Base-by-base conservation (phyloP, 2,888 invertebrate genomes). In the Polietes domitor region DNA sequence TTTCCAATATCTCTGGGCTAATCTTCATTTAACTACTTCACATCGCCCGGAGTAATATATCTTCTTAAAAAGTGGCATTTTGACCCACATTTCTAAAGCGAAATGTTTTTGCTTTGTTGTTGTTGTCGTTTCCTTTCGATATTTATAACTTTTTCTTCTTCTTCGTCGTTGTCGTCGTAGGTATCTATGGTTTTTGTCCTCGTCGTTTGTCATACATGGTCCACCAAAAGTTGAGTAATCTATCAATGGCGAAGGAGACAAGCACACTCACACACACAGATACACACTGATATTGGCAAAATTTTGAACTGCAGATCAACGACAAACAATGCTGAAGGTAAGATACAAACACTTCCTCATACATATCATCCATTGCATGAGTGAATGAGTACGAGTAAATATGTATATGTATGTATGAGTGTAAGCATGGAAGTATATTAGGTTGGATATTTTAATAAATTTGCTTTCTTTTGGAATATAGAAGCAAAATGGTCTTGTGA, bases 31-130 rank as follows among this genome's bases (percentile, higher is more conserved):
- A 68, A 68, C 68, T 68, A 63, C 73, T 10, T 26, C 53, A 55
- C 68, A 81, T 79, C 76, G 78, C 79, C 84, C 79, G 61, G 72
- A 72, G 84, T 73, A 79, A 84, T 84, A 81, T 84, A 84, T 84
- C 81, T 84, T 84, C 78, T 84, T 73, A 76, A 82, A 84, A 81
- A 68, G 68, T 84, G 84, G 78, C 84, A 84, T 79, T 84, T 84
- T 84, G 84, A 81, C 84, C 84, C 41, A 84, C 76, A 84, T 84
- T 84, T 84, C 78, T 73, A 82, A 81, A 82, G 79, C 76, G 80
- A 24, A 53, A 21, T 47, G 47, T 74, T 73, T 80, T 43, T 70
- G 53, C 28, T 50, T 26, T 74, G 12, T 68, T 53, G 1, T 53
- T 68, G 26, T 24, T 55, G 10, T 70, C 10, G 10, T 7, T 32